Evolutionary conservation across 2,113 vertebrate species (phyloP), one percentile per base, ranked within the genome.

Genomic region (Brachyhypopomus gauderio): DNA sequence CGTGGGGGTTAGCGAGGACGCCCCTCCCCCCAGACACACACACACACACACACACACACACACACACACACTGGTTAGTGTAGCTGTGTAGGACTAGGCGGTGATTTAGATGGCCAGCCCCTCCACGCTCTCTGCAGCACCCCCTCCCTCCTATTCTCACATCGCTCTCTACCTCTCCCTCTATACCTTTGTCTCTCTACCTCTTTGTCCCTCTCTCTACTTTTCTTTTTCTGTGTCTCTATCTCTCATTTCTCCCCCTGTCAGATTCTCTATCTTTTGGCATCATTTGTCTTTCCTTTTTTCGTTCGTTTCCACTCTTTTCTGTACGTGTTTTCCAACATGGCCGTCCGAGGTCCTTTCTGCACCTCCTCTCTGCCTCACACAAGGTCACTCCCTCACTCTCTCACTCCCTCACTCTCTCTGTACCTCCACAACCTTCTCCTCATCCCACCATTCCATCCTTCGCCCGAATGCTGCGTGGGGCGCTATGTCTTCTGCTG

Each of bases 301-400:
- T 72, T 77, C 78, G 30, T 55, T 55, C 56, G 38, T 56, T 45
- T 27, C 58, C 72, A 73, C 70, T 64, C 25, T 77, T 36, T 72
- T 78, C 70, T 22, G 48, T 64, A 71, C 48, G 83, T 38, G 72
- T 30, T 80, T 78, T 81, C 59, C 80, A 87, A 85, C 77, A 87
- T 87, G 85, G 85, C 85, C 74, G 83, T 82, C 83, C 25, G 66
- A 80, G 78, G 55, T 64, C 77, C 63, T 75, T 56, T 36, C 55
- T 67, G 70, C 59, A 71, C 74, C 60, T 80, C 41, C 79, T 80
- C 25, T 63, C 25, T 55, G 3, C 75, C 34, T 83, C 55, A 66
- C 63, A 52, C 85, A 86, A 86, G 85, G 85, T 86, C 85, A 83
- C 85, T 86, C 80, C 83, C 85, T 80, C 77, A 55, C 66, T 80